Evolutionary conservation across 2,888 invertebrate genomes (phyloP).

Genomic region (Drosophila suboccidentalis): DNA sequence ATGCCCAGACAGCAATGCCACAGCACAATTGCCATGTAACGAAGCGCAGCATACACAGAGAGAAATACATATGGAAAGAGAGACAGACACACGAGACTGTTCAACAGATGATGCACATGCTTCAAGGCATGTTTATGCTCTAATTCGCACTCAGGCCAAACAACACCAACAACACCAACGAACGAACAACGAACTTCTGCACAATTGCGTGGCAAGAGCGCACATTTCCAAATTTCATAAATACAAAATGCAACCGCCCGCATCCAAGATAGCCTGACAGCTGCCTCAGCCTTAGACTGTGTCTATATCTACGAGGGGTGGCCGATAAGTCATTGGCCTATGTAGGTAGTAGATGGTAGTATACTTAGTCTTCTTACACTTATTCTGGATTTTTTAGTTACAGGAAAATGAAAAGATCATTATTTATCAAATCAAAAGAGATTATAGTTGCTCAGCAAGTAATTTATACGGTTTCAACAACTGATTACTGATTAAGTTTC

Average conservation of each 20-base stretch:
- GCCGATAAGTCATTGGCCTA: not conserved
- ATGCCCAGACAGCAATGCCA: conserved; percentile 27
- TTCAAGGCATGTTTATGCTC: conserved; percentile 80
- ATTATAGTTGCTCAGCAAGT: no score
- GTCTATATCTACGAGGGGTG: conserved; percentile 3
- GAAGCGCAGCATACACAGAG: conserved; percentile 38
- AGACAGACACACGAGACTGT: conserved; percentile 16
- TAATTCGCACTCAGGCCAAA: conserved; percentile 83
- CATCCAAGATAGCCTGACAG: conserved; percentile 54
- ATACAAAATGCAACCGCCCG: conserved; percentile 75
- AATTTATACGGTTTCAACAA: no score
- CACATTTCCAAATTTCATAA: conserved; percentile 71
- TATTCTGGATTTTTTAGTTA: no score
- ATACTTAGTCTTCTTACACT: no score
- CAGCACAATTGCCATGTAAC: conserved; percentile 24
- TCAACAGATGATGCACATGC: conserved; percentile 68
- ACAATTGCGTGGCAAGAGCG: conserved; percentile 74
- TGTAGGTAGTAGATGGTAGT: not conserved
- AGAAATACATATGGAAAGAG: conserved; percentile 7
- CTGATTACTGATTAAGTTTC: no score
- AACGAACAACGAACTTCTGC: conserved; percentile 71
- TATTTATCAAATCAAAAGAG: no score
- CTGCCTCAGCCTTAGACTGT: conserved; percentile 35
- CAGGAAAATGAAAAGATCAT: no score
- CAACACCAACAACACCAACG: conserved; percentile 46